These are phyloP conservation scores for Tholera decimalis DNA, from an alignment of 2,888 invertebrate species.

Conservation along the genomic window DNA sequence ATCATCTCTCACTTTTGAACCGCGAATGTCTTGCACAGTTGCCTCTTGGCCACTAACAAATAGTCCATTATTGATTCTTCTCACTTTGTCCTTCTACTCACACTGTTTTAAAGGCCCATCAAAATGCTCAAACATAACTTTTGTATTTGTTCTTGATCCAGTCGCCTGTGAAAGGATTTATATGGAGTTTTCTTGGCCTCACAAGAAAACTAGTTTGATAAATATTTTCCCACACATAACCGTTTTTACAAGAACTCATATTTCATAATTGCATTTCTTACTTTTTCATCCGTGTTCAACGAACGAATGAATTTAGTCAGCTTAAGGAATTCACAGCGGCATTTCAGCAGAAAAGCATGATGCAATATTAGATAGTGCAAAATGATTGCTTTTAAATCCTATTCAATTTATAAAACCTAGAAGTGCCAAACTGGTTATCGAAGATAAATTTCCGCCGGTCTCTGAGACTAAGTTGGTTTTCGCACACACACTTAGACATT, in stretches of 20 bases:
- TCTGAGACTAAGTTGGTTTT: no score
- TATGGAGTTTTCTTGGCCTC: background rate
- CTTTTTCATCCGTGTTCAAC: background rate
- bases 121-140: background rate
- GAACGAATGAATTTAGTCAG: background rate
- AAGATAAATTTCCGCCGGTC: no score
- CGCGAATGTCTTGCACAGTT: no score
- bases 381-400: slow-evolving; percentile 10
- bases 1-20: no score
- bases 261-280: background rate
- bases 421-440: background rate
- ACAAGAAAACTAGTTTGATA: background rate
- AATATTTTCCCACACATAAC: slow-evolving; percentile 1
- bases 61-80: background rate
- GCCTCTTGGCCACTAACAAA: no score
- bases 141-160: slow-evolving; percentile 3
- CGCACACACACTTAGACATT: no score
- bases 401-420: background rate
- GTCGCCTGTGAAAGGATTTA: background rate
- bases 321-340: background rate
- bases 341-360: background rate
- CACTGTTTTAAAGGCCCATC: background rate
- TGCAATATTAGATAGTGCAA: background rate
- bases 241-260: background rate
- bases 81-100: no score